phyloP scores from a whole-genome alignment of 2,797 vertebrate genomes.

The Sebastes ruberrimus region DNA sequence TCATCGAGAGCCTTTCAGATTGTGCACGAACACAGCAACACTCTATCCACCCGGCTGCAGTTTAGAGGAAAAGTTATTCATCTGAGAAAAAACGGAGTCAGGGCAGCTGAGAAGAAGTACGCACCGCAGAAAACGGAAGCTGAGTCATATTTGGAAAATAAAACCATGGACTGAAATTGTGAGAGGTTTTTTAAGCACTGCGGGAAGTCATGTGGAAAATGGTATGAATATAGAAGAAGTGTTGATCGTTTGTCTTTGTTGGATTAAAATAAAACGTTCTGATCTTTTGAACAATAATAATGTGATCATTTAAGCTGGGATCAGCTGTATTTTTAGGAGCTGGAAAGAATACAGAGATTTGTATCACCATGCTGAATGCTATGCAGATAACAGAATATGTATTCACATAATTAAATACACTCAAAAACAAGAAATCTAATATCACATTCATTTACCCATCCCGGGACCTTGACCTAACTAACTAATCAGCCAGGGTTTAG shows the following conservation, averaged over 20 bases:
- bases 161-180: constrained; percentile 2
- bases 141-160: constrained; percentile 50
- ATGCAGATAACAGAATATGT: not conserved
- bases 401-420: constrained; percentile 3
- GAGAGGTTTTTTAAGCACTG: constrained; percentile 17
- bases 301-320: not conserved
- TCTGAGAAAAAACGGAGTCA: constrained; percentile 29
- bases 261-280: not conserved
- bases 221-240: not conserved
- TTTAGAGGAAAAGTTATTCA: constrained; percentile 44
- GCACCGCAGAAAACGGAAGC: constrained; percentile 33
- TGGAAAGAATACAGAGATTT: not conserved
- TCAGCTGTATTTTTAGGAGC: not conserved
- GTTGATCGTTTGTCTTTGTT: not conserved
- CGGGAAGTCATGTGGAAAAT: not conserved
- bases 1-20: constrained; percentile 74
- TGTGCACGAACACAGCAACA: constrained; percentile 28
- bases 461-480: constrained; percentile 45
- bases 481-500: constrained; percentile 74
- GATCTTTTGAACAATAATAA: not conserved
- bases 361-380: not conserved
- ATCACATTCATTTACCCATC: constrained; percentile 28
- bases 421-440: constrained; percentile 20
- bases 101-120: not conserved
- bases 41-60: constrained; percentile 23